These are phyloP conservation scores for Zaprionus capensis DNA, from an alignment of 1,140 invertebrate genomes.

Conservation along the genomic window DNA sequence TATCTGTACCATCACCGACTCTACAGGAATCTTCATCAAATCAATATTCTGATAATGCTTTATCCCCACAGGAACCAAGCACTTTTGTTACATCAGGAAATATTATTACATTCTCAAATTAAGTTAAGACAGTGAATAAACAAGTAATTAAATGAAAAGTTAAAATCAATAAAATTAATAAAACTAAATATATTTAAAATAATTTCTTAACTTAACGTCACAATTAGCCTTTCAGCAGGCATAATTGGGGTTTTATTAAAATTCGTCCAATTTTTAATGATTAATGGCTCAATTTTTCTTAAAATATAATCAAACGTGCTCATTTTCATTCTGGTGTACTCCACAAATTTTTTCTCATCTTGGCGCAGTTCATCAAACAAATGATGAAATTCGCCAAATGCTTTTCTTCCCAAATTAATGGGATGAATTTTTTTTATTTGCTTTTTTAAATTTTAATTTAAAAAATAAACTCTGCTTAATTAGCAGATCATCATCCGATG, in stretches of 20 bases:
- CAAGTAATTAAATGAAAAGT: conserved; percentile 7
- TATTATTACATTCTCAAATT: background rate
- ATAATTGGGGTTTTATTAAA: conserved; percentile 12
- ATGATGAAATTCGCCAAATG: conserved; percentile 28
- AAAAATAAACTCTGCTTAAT: conserved; percentile 14
- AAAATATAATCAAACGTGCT: conserved; percentile 29
- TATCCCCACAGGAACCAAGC: conserved; percentile 16
- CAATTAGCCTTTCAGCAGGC: no score
- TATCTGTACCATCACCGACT: conserved; percentile 29
- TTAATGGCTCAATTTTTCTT: conserved; percentile 11
- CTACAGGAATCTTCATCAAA: conserved; percentile 22
- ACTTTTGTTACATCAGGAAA: conserved; percentile 10
- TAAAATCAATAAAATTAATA: conserved; percentile 8
- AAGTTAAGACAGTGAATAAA: background rate
- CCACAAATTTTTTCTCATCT: conserved; percentile 27
- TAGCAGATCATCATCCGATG: conserved; percentile 31
- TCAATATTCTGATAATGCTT: conserved; percentile 27
- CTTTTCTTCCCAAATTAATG: conserved; percentile 17
- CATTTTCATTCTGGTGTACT: conserved; percentile 27
- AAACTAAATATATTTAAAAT: background rate
- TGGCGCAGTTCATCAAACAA: conserved; percentile 26
- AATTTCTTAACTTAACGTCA: no score
- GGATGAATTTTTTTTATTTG: conserved; percentile 9
- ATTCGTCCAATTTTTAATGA: conserved; percentile 31
- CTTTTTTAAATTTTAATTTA: conserved; percentile 16